phyloP scores from a whole-genome alignment of 2,797 vertebrate species.

The Sebastes vulpes region DNA sequence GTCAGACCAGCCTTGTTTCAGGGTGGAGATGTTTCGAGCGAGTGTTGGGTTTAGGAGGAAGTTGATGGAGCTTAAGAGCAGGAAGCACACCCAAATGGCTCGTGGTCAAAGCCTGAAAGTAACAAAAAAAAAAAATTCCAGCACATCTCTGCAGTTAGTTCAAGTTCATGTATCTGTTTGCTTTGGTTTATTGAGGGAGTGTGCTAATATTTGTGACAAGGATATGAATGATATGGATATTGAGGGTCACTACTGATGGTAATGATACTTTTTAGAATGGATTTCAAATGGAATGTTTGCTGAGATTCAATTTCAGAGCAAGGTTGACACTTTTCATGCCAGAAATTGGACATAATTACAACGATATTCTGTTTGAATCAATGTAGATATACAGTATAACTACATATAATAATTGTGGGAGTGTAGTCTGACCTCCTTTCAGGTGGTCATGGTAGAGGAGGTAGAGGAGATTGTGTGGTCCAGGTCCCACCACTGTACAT shows the following conservation, averaged over 20 bases:
- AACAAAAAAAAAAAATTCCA: conserved; percentile 10
- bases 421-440: background rate
- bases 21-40: conserved; percentile 61
- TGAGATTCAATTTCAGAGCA: background rate
- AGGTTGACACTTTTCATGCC: background rate
- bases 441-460: background rate
- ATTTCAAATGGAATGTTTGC: conserved; percentile 2
- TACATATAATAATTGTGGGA: background rate
- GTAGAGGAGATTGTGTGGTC: background rate
- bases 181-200: conserved; percentile 52
- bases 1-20: conserved; percentile 32
- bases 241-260: background rate
- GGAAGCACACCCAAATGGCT: conserved; percentile 80
- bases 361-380: background rate
- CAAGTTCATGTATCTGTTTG: conserved; percentile 62
- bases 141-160: conserved; percentile 43
- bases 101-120: conserved; percentile 45
- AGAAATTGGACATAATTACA: background rate
- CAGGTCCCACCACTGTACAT: background rate
- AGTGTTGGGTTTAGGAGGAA: conserved; percentile 80
- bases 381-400: too few species aligned
- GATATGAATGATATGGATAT: conserved; percentile 33
- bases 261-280: background rate
- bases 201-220: conserved; percentile 49
- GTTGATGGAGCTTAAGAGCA: conserved; percentile 84